Conservation (phyloP, 2,888 invertebrate genomes). For the Acanthosepion esculentum region DNA sequence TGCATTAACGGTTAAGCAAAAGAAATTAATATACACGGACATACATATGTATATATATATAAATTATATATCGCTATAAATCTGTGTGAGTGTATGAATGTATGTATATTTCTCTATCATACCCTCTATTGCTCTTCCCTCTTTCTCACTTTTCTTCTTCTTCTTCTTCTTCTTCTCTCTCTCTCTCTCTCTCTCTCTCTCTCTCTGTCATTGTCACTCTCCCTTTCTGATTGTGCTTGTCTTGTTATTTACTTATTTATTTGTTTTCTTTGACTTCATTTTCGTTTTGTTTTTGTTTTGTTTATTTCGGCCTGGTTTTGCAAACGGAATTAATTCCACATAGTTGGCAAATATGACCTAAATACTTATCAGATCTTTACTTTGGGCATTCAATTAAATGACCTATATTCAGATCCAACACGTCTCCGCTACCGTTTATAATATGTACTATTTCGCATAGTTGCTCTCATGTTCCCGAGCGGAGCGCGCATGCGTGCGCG, state of each 20-base stretch:
- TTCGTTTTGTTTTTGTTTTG: background rate
- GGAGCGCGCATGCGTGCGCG: background rate
- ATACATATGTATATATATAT: no score
- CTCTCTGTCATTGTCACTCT: background rate
- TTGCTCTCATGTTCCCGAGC: background rate
- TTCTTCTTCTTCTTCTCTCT: no score
- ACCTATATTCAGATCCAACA: background rate
- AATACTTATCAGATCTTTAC: conserved; percentile 33
- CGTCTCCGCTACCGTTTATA: background rate
- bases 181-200: background rate
- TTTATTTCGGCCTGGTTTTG: background rate
- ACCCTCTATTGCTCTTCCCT: no score
- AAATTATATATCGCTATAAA: no score
- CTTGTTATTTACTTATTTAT: background rate
- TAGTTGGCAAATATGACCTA: background rate
- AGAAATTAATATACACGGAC: no score
- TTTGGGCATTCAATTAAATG: background rate
- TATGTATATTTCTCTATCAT: no score
- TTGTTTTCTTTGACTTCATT: background rate
- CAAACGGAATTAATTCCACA: background rate
- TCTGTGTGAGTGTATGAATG: no score
- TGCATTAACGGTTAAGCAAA: no score
- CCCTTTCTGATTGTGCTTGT: background rate
- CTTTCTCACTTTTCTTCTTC: no score
- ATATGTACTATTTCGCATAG: background rate